Conservation (phyloP, 2,888 invertebrate genomes). For the Orchesellides sinensis region DNA sequence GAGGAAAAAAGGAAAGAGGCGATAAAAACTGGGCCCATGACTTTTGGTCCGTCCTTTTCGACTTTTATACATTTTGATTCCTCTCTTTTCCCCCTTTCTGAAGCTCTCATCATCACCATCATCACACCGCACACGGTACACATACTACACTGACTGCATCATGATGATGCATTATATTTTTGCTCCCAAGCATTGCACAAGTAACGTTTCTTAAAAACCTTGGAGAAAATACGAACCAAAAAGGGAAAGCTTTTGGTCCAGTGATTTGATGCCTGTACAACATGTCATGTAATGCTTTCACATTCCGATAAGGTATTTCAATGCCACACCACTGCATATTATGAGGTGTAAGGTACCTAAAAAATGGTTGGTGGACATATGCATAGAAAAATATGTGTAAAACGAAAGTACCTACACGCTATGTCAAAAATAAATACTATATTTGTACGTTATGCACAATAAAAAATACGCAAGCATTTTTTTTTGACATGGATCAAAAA, state of each 20-base stretch:
- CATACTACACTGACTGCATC: not conserved
- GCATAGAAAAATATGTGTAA: no score
- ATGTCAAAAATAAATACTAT: no score
- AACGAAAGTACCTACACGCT: no score
- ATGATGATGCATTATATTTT: conserved; percentile 39
- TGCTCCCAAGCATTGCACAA: conserved; percentile 40
- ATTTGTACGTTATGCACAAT: no score
- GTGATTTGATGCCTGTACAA: not conserved
- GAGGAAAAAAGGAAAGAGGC: conserved; percentile 6
- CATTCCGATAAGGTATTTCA: not conserved
- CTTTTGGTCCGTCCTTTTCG: conserved; percentile 58
- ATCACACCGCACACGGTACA: not conserved
- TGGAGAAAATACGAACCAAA: no score
- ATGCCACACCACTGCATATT: no score
- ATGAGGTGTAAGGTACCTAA: no score
- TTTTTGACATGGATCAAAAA: conserved; percentile 1
- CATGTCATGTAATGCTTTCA: not conserved
- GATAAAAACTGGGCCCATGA: conserved; percentile 66
- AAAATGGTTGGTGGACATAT: no score
- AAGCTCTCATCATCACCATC: conserved; percentile 42
- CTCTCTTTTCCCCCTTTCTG: conserved; percentile 40
- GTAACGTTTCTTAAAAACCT: no score
- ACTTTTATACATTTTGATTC: conserved; percentile 59
- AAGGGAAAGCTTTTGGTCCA: conserved; percentile 1
- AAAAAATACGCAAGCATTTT: no score